These are phyloP conservation scores for Tapera naevia DNA, from an alignment of 2,797 vertebrate species.

Conservation along the genomic window DNA sequence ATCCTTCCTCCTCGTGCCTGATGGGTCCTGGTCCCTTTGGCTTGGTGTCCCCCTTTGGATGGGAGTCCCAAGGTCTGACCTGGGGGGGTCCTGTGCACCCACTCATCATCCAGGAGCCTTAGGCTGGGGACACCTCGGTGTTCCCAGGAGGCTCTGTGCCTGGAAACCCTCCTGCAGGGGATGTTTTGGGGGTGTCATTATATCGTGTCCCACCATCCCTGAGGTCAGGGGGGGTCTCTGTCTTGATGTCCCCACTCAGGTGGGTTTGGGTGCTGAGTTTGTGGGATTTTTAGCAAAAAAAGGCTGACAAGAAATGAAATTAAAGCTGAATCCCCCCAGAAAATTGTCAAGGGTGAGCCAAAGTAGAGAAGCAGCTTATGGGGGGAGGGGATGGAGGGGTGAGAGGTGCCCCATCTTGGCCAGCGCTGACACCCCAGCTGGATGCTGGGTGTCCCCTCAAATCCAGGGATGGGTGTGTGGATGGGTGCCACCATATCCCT, in stretches of 20 bases:
- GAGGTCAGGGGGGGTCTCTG: background rate
- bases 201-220: background rate
- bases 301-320: background rate
- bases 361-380: background rate
- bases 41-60: background rate
- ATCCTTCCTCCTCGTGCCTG: background rate
- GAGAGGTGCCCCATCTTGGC: background rate
- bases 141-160: background rate
- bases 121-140: background rate
- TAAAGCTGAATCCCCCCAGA: background rate
- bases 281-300: background rate
- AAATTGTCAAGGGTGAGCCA: background rate
- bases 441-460: background rate
- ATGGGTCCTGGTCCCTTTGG: background rate
- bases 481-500: too few relatives aligned
- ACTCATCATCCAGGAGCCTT: background rate
- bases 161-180: background rate
- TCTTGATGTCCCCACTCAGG: background rate
- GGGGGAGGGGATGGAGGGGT: too few relatives aligned
- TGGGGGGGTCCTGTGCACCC: background rate
- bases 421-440: background rate
- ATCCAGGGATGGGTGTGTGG: rapidly evolving
- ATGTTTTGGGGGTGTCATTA: background rate
- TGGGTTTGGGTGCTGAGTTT: background rate
- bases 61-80: background rate